Evolutionary conservation across 2,888 invertebrate genomes (phyloP), one percentile per base, ranked within the genome.

Genomic region (Chelonus formosanus): DNA sequence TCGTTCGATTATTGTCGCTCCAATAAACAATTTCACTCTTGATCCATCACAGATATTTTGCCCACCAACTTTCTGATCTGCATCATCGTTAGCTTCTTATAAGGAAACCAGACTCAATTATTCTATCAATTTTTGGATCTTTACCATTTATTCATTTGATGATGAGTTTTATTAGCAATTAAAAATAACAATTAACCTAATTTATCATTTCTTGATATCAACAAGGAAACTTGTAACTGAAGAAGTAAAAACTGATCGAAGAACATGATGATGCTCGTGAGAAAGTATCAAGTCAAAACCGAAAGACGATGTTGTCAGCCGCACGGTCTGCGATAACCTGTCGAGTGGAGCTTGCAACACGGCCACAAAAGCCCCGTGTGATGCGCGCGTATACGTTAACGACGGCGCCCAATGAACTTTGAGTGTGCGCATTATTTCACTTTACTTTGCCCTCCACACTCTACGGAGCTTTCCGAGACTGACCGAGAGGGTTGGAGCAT

Each of bases 301-400:
- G 6, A 6, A 40, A 40, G 40, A 34, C 31, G 52, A 52, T 57
- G 50, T 70, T 73, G 70, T 68, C 72, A 63, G 74, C 73, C n/a
- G 70, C 75, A 72, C 77, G 73, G 73, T 71, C 75, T 74, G 76
- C 71, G 74, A 70, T 72, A 78, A 76, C 76, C 77, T 78, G 75
- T 71, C 75, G 73, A 74, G 67, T 70, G 72, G 56, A 73, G 69
- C 73, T 74, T 70, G 74, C 73, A 65, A 71, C 73, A 73, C 72
- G 67, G 70, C 73, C 71, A 74, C 71, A 71, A 70, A 69, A 71
- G 40, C 73, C 74, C 67, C 69, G 65, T 68, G 67, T 72, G 68
- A 65, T 70, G 70, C 71, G 69, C 70, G 70, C 71, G 69, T 70
- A 56, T 54, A 65, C 68, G 69, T 58, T 64, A 54, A 65, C 67